Base-by-base conservation (phyloP, 2,797 vertebrate genomes). In the Acipenser ruthenus region DNA sequence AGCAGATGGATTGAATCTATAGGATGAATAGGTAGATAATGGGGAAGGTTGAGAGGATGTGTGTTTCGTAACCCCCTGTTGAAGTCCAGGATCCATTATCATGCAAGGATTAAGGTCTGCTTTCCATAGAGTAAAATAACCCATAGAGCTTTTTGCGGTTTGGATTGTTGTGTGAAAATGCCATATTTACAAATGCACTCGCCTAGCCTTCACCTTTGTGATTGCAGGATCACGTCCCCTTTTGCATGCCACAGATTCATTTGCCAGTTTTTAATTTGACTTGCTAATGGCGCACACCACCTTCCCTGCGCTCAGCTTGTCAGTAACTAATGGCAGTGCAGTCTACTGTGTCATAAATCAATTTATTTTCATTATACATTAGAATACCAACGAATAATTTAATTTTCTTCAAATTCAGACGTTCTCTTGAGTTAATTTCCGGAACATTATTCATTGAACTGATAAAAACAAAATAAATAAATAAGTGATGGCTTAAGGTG, bases 381-480 rank as follows among this genome's bases (percentile, higher is more conserved):
- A 58, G 55, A 58, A 58, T 58, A 58, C 12, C 55, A 58, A 58
- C 13, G 55, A 58, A 58, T 58, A n/a, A 58, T 58, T 58, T 2
- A 9, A n/a, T 58, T 58, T n/a, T 58, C 51, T 12, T n/a, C 6
- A 58, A 58, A 58, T 58, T 9, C 55, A 58, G 55, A 58, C 6
- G 13, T 58, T 58, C 58, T 58, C 55, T 11, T 1, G 12, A 11
- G 55, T 58, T n/a, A 10, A 58, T 10, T 58, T 13, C 55, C 8
- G 12, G 55, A n/a, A 58, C 55, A 58, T 58, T 58, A 58, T 58
- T 58, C 55, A 58, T 58, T n/a, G 55, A 58, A 10, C 55, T n/a
- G 55, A 58, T 58, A 11, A 56, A 52, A 56, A 11, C 10, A 56
- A 56, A 56, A 18, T 18, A 18, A n/a, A 58, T 11, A n/a, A 13